A percentile compares a stretch with the other conserved stretches of the same genome.
phyloP scores from a whole-genome alignment of 2,113 vertebrate species.

The Origma solitaria region DNA sequence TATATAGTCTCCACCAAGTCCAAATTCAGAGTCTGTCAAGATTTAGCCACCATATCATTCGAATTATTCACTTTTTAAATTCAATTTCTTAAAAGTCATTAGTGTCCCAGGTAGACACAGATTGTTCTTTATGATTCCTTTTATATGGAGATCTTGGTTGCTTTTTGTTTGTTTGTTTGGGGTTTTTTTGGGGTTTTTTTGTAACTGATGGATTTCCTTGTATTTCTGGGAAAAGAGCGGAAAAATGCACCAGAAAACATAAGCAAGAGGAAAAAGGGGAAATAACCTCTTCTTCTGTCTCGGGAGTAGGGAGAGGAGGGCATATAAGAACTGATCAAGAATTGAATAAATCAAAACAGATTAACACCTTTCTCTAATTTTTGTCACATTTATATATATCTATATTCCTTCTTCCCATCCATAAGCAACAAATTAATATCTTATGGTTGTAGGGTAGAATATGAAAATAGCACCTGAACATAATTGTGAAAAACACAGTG shows the following conservation, averaged over 20 bases:
- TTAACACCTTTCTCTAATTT: not conserved
- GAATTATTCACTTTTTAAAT: not conserved
- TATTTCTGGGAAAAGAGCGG: not conserved
- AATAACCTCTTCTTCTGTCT: not conserved
- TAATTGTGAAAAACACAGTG: not conserved
- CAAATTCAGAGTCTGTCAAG: not conserved
- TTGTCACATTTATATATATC: not conserved
- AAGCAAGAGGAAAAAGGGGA: not conserved
- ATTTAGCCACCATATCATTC: not conserved
- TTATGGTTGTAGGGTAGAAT: not conserved
- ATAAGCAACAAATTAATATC: not conserved
- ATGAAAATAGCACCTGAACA: not conserved
- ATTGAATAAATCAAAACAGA: not conserved
- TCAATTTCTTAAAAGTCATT: not conserved
- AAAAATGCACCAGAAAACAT: not conserved
- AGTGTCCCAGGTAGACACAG: not conserved
- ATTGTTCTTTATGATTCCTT: not conserved
- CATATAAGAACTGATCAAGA: not conserved
- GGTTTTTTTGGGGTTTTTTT: too few species aligned
- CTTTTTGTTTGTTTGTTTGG: too few species aligned
- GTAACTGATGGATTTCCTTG: fast-evolving
- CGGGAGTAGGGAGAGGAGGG: not conserved
- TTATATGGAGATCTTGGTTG: not conserved
- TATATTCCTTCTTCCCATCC: not conserved
- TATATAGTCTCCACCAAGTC: not conserved